These are phyloP conservation scores for Chrysochloris asiatica DNA, from an alignment of 2,113 vertebrate species.

Conservation along the genomic window DNA sequence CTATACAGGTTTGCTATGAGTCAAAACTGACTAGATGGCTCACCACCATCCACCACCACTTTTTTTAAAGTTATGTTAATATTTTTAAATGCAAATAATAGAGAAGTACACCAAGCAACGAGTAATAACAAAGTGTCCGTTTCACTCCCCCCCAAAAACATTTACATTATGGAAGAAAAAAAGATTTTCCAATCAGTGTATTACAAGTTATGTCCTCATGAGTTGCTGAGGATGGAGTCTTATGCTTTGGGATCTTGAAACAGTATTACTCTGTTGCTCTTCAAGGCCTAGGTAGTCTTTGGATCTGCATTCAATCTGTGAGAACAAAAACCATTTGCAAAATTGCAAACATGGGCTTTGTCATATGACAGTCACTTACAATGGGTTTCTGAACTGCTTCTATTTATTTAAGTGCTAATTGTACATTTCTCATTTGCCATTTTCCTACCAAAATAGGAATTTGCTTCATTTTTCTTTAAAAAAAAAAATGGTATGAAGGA, in stretches of 20 bases:
- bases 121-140: no score
- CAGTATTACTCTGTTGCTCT: not conserved
- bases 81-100: not conserved
- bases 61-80: not conserved
- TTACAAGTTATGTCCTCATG: not conserved
- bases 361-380: not conserved
- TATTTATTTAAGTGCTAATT: not conserved
- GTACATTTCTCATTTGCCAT: not conserved
- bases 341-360: not conserved
- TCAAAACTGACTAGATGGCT: no score
- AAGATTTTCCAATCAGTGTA: not conserved
- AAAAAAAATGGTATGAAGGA: no score
- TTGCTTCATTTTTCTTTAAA: not conserved
- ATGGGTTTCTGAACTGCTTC: not conserved
- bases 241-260: not conserved
- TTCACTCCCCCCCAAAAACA: not conserved
- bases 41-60: no score
- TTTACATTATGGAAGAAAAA: not conserved
- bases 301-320: not conserved
- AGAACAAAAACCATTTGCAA: not conserved
- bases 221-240: not conserved
- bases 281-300: no score
- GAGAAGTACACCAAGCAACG: not conserved
- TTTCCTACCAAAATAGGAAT: not conserved
- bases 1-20: no score